phyloP scores from a whole-genome alignment of 2,888 invertebrate species.

The Myopa testacea region DNA sequence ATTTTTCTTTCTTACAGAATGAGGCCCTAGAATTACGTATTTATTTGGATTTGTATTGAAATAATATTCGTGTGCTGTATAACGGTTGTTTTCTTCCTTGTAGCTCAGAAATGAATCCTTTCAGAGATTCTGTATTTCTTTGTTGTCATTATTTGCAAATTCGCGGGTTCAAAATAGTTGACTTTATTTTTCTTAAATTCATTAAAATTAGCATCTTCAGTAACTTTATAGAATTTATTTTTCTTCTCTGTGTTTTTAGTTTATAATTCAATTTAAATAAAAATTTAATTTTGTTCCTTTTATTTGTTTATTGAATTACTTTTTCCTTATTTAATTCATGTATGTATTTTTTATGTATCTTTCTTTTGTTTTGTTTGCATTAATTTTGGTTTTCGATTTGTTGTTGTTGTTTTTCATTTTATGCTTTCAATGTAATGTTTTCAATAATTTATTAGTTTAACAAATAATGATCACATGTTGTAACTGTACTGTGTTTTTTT shows the following conservation, averaged over 20 bases:
- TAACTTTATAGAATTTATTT: neutral
- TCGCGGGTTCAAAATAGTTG: too few relatives aligned
- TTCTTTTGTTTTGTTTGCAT: neutral
- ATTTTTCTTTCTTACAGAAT: constrained; percentile 64
- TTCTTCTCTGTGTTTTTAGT: too few relatives aligned
- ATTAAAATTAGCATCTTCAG: neutral
- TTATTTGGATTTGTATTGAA: constrained; percentile 62
- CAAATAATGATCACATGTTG: constrained; percentile 35
- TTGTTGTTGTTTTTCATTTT: constrained; percentile 44
- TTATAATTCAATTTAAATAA: too few relatives aligned
- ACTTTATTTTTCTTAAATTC: too few relatives aligned
- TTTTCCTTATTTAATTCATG: constrained; percentile 27
- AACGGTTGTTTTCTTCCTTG: neutral
- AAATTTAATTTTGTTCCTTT: too few relatives aligned
- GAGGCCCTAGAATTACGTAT: constrained; percentile 69
- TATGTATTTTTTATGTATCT: constrained; percentile 36
- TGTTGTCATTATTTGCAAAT: too few relatives aligned
- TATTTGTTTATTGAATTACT: constrained; percentile 14
- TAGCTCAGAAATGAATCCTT: too few relatives aligned
- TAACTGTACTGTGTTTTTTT: constrained; percentile 24
- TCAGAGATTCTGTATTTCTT: too few relatives aligned
- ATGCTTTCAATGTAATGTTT: too few relatives aligned
- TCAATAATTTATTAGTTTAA: constrained; percentile 41
- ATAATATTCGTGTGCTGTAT: constrained; percentile 22
- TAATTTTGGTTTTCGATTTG: neutral